Evolutionary conservation across 2,797 vertebrate species (phyloP), one percentile per base, ranked within the genome.

Genomic region (Propithecus perrieri): DNA sequence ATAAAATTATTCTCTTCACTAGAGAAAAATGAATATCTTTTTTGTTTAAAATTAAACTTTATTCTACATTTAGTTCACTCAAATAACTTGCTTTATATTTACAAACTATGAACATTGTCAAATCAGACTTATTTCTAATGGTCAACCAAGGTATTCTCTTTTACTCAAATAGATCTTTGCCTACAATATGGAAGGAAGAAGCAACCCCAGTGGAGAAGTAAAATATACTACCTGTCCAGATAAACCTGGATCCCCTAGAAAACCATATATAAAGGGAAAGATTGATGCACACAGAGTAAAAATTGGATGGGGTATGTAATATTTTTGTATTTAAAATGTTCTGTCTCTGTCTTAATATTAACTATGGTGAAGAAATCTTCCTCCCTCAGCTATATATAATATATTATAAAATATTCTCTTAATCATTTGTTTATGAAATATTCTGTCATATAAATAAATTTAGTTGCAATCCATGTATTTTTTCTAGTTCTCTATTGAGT

Each of bases 151-250:
- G 24, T 83, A 84, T 86, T 59, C 95, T 97, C 18, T 3, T 84
- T 94, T 55, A 59, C 55, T 74, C 74, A 93, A 91, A 88, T 97
- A 99, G 99, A 97, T 99, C 55, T 99, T 99, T 97, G 98, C 98
- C 48, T 98, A 98, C 72, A 99, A 98, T 97, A 97, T 93, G 20
- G 99, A 99, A 98, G 99, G 99, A 95, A 98, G 98, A 97, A 99
- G 98, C 80, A 98, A 96, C n/a, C 98, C 99, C 57, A 99, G 99
- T 81, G 97, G 98, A 81, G 98, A 99, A 63, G 98, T 99, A 59
- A 98, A 99, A 30, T 99, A 98, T 97, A 98, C 97, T 94, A 99
- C 99, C 63, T 96, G 94, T 35, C 98, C 99, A 43, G 98, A 99
- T 95, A 98, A 98, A 83, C 99, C 99, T 26, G 98, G 98, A 41